Conservation (phyloP, 2,888 invertebrate species). For the Pycnomerus fuliginosus region DNA sequence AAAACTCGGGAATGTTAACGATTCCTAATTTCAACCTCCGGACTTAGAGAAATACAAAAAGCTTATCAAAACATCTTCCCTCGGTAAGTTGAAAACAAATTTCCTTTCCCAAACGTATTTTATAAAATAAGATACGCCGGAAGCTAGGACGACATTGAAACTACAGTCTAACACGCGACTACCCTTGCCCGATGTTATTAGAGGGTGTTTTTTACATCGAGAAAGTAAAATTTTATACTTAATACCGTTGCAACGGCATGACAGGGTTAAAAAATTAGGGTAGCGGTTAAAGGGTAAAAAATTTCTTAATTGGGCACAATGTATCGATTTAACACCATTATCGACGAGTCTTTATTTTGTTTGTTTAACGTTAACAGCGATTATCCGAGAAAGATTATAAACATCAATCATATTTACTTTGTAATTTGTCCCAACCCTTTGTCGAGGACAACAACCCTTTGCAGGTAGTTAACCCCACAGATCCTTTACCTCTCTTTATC, state of each 20-base stretch:
- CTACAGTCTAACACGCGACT: constrained; percentile 39
- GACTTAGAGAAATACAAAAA: no score
- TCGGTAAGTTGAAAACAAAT: constrained; percentile 15
- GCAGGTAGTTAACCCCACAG: constrained; percentile 24
- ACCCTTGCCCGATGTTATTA: constrained; percentile 30
- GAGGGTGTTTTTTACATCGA: constrained; percentile 26
- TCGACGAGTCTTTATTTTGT: neutral
- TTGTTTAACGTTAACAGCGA: constrained; percentile 3
- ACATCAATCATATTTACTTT: constrained; percentile 42
- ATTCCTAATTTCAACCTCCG: no score
- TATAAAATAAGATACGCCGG: constrained; percentile 36
- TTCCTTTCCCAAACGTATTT: constrained; percentile 29
- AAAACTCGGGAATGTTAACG: no score
- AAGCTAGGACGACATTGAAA: constrained; percentile 32
- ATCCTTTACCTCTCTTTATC: no score
- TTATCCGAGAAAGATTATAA: constrained; percentile 25
- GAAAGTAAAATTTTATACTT: constrained; percentile 16
- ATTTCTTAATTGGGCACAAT: no score
- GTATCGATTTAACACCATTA: no score
- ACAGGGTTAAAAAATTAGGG: constrained; percentile 39
- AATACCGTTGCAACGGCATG: constrained; percentile 30
- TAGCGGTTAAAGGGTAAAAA: constrained; percentile 23
- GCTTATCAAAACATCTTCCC: constrained; percentile 19
- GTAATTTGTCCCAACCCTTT: constrained; percentile 40
- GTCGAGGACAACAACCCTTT: constrained; percentile 36